These are phyloP conservation scores for Eremobia ochroleuca DNA, from an alignment of 2,888 invertebrate genomes.

Conservation along the genomic window DNA sequence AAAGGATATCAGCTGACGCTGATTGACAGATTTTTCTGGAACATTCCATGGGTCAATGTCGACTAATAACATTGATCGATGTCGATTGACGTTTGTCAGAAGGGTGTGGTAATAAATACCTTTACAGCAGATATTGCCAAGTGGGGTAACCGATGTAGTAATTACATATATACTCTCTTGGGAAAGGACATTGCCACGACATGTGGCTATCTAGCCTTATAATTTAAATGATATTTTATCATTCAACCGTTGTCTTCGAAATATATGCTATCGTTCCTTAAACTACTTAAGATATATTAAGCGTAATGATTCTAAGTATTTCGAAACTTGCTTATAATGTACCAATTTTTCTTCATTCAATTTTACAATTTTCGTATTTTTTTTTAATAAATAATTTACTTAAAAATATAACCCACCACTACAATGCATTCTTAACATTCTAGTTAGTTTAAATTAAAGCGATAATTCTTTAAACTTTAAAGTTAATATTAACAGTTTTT, in stretches of 20 bases:
- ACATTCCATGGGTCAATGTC: neutral
- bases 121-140: neutral
- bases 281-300: slow-evolving; percentile 46
- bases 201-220: neutral
- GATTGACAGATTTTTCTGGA: neutral
- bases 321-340: slow-evolving; percentile 48
- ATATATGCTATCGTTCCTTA: slow-evolving; percentile 38
- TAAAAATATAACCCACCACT: slow-evolving; percentile 81
- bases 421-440: slow-evolving; percentile 82
- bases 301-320: slow-evolving; percentile 53
- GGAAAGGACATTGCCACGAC: neutral
- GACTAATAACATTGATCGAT: neutral
- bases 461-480: slow-evolving; percentile 77
- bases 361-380: slow-evolving; percentile 13
- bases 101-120: too few relatives aligned
- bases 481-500: slow-evolving; percentile 74
- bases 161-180: neutral
- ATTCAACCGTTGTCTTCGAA: slow-evolving; percentile 11
- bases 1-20: neutral
- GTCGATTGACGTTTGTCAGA: neutral
- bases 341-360: slow-evolving; percentile 25
- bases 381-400: slow-evolving; percentile 15
- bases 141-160: neutral
- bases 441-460: slow-evolving; percentile 84
- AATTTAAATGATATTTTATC: slow-evolving; percentile 24